Evolutionary conservation across 2,113 vertebrate genomes (phyloP).

Genomic region (Hypomesus transpacificus): DNA sequence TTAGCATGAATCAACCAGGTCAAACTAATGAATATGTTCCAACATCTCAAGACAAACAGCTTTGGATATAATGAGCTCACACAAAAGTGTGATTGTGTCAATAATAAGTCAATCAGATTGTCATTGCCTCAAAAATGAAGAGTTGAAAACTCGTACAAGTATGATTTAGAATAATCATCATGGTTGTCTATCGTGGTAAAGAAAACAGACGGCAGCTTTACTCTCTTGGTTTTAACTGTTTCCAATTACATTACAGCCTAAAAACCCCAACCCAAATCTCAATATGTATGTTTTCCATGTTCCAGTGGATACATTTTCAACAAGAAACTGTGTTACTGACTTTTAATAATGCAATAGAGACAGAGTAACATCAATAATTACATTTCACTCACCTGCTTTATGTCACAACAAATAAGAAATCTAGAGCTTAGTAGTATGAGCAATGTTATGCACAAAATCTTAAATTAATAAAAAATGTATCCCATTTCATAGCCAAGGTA

Average conservation of each 20-base stretch:
- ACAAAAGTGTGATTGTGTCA: too few relatives aligned
- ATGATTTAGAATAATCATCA: too few relatives aligned
- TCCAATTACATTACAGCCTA: not conserved
- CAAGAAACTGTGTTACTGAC: slow-evolving; percentile 40
- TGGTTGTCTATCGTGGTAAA: too few relatives aligned
- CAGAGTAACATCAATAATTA: slow-evolving; percentile 70
- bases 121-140: too few relatives aligned
- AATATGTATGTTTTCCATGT: not conserved
- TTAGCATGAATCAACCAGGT: not conserved
- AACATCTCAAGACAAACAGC: not conserved
- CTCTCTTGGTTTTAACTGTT: too few relatives aligned
- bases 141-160: too few relatives aligned
- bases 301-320: not conserved
- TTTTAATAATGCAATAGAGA: slow-evolving; percentile 66
- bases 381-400: slow-evolving; percentile 42
- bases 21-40: not conserved
- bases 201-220: too few relatives aligned
- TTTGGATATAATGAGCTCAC: too few relatives aligned
- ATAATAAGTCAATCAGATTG: too few relatives aligned
- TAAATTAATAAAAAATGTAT: too few relatives aligned
- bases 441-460: too few relatives aligned
- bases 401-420: slow-evolving; percentile 56
- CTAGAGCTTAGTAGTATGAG: not conserved
- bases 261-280: not conserved
- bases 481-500: too few relatives aligned